phyloP scores from a whole-genome alignment of 2,113 vertebrate genomes.

The Phrynosoma blainvillii region DNA sequence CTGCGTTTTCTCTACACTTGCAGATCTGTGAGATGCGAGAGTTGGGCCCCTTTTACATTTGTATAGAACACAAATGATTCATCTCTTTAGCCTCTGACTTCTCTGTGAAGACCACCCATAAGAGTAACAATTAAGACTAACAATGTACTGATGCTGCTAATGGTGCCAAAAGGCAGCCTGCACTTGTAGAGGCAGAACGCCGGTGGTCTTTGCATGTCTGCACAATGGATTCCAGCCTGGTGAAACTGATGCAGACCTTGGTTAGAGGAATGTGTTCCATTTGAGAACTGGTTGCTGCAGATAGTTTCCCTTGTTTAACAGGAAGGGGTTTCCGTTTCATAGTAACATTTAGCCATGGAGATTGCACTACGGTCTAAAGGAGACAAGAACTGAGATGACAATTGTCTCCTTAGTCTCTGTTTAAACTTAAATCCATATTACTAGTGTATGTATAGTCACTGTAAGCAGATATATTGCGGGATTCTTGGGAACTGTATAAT shows the following conservation, averaged over 20 bases:
- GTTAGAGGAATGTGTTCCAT: neutral
- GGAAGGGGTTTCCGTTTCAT: neutral
- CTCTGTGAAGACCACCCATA: neutral
- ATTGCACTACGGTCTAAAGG: neutral
- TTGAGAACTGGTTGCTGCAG: neutral
- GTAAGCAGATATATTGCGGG: neutral
- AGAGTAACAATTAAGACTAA: neutral
- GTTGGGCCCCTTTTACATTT: neutral
- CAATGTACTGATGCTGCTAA: neutral
- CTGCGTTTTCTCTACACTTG: neutral
- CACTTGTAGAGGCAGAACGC: neutral
- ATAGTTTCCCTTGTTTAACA: neutral
- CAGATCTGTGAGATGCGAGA: neutral
- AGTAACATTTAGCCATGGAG: neutral
- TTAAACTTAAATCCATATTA: neutral
- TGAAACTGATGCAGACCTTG: neutral
- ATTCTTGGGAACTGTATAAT: neutral
- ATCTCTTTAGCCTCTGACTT: neutral
- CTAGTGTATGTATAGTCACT: neutral
- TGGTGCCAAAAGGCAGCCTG: rapidly evolving
- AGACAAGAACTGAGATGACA: neutral
- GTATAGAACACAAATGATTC: neutral
- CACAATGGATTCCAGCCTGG: neutral
- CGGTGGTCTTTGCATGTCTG: neutral
- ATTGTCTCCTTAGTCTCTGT: neutral